Evolutionary conservation across 2,888 invertebrate genomes (phyloP).

Genomic region (Apocheima hispidaria): DNA sequence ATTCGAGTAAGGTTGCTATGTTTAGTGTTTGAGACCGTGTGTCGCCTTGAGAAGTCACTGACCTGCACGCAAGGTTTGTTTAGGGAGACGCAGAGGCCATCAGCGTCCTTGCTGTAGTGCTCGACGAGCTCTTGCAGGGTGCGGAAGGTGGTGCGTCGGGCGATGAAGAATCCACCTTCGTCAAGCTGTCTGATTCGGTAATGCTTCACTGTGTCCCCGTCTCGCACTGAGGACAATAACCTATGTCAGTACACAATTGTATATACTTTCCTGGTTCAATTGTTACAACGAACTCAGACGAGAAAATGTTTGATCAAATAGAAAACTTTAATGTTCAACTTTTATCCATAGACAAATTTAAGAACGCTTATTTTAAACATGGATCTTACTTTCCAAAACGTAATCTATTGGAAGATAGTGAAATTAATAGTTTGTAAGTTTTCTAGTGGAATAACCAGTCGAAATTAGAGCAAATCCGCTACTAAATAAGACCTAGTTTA

Average conservation of each 20-base stretch:
- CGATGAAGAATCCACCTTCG: slow-evolving; percentile 99
- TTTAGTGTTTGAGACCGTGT: slow-evolving; percentile 22
- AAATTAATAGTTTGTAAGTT: slow-evolving; percentile 17
- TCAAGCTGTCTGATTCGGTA: slow-evolving; percentile 99
- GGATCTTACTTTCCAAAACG: slow-evolving; percentile 22
- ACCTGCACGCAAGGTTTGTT: slow-evolving; percentile 98
- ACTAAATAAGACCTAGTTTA: slow-evolving; percentile 26
- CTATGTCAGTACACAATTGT: slow-evolving; percentile 3
- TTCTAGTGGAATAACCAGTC: slow-evolving; percentile 29
- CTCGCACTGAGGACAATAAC: slow-evolving; percentile 91
- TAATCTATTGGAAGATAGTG: slow-evolving; percentile 16
- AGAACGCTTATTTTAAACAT: neutral
- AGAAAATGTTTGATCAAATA: neutral
- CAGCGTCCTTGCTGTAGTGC: slow-evolving; percentile 98
- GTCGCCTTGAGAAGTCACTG: slow-evolving; percentile 44
- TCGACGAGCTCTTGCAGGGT: slow-evolving; percentile 98
- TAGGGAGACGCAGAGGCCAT: slow-evolving; percentile 99
- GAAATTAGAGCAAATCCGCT: slow-evolving; percentile 28
- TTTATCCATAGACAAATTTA: slow-evolving; percentile 1
- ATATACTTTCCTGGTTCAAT: neutral
- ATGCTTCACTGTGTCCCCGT: slow-evolving; percentile 99
- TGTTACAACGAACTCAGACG: neutral
- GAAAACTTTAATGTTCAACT: neutral
- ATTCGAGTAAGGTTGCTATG: slow-evolving; percentile 18
- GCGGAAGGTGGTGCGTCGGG: slow-evolving; percentile 98